phyloP scores from a whole-genome alignment of 2,888 invertebrate genomes.

The Luffia ferchaultella region DNA sequence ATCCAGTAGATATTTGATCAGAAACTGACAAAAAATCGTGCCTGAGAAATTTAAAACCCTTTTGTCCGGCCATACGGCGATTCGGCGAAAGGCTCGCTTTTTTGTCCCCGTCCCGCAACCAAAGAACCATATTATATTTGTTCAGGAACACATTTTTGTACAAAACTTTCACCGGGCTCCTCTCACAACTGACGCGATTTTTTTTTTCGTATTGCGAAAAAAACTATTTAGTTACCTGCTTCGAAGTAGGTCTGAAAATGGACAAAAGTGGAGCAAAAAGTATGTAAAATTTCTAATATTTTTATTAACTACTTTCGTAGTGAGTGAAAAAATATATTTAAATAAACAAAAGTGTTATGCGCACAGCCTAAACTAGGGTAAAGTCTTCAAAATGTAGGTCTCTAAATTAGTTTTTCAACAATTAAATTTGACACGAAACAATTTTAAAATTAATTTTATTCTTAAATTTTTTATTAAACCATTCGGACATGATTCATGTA shows the following conservation, averaged over 20 bases:
- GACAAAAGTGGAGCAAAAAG: background rate
- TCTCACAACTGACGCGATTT: slow-evolving; percentile 2
- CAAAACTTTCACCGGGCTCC: slow-evolving; percentile 40
- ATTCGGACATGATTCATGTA: too few species aligned
- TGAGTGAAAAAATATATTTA: too few species aligned
- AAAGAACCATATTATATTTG: slow-evolving; percentile 41
- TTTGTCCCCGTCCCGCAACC: slow-evolving; percentile 26
- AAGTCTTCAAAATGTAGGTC: too few species aligned
- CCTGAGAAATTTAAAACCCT: slow-evolving; percentile 57
- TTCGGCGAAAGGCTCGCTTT: slow-evolving; percentile 43
- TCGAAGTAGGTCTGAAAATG: background rate
- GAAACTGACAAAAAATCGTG: slow-evolving; percentile 35
- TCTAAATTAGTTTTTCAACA: too few species aligned
- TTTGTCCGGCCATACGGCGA: slow-evolving; percentile 33
- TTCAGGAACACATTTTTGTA: slow-evolving; percentile 33
- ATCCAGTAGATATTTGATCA: too few species aligned
- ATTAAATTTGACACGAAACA: too few species aligned
- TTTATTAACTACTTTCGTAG: too few species aligned
- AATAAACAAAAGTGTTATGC: too few species aligned
- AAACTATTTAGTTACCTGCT: background rate
- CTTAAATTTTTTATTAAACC: too few species aligned
- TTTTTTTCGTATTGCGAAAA: background rate
- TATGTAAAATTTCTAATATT: too few species aligned
- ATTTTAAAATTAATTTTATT: too few species aligned
- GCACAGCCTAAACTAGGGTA: too few species aligned